Base-by-base conservation (phyloP, 1,140 invertebrate genomes). In the Sogatella furcifera region DNA sequence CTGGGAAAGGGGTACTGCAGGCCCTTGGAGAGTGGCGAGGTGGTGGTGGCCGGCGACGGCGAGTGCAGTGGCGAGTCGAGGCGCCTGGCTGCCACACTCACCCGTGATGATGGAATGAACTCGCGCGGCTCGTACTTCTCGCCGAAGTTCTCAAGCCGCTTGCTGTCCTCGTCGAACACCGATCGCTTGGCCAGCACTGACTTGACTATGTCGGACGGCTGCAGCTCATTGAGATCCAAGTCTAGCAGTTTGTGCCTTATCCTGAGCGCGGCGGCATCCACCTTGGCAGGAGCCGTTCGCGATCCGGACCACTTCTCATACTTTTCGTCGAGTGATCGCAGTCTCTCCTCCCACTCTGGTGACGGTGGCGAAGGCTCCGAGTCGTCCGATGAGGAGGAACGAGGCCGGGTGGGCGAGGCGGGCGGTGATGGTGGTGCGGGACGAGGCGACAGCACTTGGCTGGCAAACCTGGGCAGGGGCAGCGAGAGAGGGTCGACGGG, bases 81-180 rank as follows among this genome's bases (percentile, higher is more conserved):
- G 55, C 66, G 62, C 34, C 62, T n/a, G 66, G 59, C 46, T 66
- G 62, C 9, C n/a, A n/a, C n/a, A n/a, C n/a, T n/a, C n/a, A n/a
- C n/a, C n/a, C n/a, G n/a, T n/a, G n/a, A n/a, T n/a, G 65, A 62
- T 9, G 70, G 68, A 28, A 69, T 56, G 60, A 81, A 83, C 58
- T 82, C 82, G 59, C 79, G 80, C 28, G 86, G 86, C 72, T 91
- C 89, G 70, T 92, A 91, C 73, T 92, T 91, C 66, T 93, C 85
- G 67, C 84, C 81, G 65, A 90, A 84, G 67, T 93, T 92, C 73
- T 97, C 93, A 17, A 98, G 76, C 10, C 95, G 78, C 71, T 96
- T 93, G 13, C 88, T 86, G 71, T 98, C 95, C 72, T 97, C 94
- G 71, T 98, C 95, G 72, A 97, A 96, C 11, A 97, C 92, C 55